phyloP scores from a whole-genome alignment of 2,113 vertebrate species.

The Paramormyrops kingsleyae region DNA sequence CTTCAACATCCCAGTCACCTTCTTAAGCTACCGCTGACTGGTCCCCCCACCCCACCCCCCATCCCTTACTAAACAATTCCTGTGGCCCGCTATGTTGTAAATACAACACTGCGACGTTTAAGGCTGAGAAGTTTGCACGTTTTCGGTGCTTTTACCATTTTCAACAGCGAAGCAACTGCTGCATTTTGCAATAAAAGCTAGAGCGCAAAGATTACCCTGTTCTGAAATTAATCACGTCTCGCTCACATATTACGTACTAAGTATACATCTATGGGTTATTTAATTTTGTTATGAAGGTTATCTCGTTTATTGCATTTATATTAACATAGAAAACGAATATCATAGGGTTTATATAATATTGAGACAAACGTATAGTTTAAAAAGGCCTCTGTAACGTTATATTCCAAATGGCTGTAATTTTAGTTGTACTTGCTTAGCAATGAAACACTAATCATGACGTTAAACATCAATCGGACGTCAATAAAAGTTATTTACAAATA shows the following conservation, averaged over 20 bases:
- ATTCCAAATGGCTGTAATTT: background rate
- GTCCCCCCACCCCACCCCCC: background rate
- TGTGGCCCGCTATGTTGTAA: background rate
- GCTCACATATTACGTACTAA: background rate
- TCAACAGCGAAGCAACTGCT: background rate
- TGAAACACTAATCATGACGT: background rate
- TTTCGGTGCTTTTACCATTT: background rate
- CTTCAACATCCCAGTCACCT: slow-evolving; percentile 60
- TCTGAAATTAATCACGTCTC: background rate
- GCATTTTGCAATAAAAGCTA: background rate
- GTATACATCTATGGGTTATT: background rate
- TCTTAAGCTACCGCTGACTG: slow-evolving; percentile 34
- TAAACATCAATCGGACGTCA: background rate
- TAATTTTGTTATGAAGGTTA: background rate
- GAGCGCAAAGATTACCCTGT: background rate
- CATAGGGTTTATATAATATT: background rate
- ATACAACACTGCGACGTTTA: background rate
- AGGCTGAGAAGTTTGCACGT: background rate
- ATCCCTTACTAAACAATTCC: background rate
- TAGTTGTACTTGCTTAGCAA: background rate
- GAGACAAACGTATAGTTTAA: background rate
- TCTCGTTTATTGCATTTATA: background rate
- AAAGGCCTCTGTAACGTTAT: background rate
- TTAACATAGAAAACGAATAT: background rate
- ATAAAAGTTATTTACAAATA: background rate